Evolutionary conservation across 2,797 vertebrate genomes (phyloP).

Genomic region (Rallus crepitans): DNA sequence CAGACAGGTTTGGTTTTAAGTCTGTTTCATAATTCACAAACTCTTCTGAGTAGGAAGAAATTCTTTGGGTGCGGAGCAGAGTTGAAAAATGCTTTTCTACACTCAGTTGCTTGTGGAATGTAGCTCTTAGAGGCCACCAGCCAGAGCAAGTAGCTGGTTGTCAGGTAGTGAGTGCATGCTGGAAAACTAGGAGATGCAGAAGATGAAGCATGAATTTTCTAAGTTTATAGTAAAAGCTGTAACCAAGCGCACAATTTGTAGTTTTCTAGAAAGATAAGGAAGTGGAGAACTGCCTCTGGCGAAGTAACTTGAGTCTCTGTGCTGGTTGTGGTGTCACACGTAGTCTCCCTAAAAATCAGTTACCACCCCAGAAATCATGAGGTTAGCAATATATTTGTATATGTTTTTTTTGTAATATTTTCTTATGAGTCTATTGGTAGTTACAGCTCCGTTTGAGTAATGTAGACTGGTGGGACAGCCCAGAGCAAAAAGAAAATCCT

Average conservation of each 20-base stretch:
- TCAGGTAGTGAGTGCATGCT: background rate
- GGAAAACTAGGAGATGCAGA: background rate
- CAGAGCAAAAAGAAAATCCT: background rate
- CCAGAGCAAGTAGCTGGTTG: background rate
- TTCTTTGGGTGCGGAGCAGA: background rate
- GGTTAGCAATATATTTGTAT: background rate
- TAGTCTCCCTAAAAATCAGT: background rate
- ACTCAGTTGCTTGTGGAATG: background rate
- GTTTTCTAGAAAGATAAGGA: background rate
- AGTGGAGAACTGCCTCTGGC: background rate
- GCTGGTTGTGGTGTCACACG: background rate
- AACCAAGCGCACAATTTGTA: background rate
- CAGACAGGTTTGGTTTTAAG: background rate
- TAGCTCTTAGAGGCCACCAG: background rate
- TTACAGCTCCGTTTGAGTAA: background rate
- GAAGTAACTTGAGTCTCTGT: background rate
- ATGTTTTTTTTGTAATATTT: background rate
- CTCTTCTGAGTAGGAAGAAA: background rate
- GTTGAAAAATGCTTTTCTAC: background rate
- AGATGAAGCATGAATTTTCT: background rate
- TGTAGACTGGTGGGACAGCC: background rate
- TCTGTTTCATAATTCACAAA: background rate
- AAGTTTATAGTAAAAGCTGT: background rate
- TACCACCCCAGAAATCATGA: background rate
- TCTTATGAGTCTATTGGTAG: background rate